Evolutionary conservation across 2,888 invertebrate genomes (phyloP).

Genomic region (Rutpela maculata): DNA sequence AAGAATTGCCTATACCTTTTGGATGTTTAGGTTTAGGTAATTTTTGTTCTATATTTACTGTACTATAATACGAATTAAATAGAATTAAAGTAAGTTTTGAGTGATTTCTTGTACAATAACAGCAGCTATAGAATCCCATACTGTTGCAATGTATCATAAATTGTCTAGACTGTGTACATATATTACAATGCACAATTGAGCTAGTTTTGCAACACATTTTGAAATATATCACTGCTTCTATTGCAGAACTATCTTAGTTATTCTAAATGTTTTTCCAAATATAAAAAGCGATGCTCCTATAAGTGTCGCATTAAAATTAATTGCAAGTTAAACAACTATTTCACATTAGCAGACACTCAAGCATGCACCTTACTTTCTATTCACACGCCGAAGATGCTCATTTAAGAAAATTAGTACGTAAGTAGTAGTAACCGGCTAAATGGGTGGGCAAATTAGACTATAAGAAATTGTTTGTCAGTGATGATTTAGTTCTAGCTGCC

Average conservation of each 20-base stretch:
- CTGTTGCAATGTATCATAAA: background rate
- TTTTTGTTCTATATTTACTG: too few species aligned
- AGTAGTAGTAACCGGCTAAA: conserved; percentile 24
- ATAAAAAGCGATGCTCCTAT: conserved; percentile 11
- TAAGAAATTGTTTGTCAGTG: conserved; percentile 30
- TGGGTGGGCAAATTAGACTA: conserved; percentile 37
- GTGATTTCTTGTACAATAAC: too few species aligned
- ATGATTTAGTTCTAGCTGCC: background rate
- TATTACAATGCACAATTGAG: conserved; percentile 19
- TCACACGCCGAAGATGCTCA: conserved; percentile 35
- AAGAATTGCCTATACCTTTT: too few species aligned
- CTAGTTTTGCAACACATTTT: conserved; percentile 27
- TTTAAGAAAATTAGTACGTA: conserved; percentile 35
- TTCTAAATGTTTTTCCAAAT: conserved; percentile 28
- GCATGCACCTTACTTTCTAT: conserved; percentile 32
- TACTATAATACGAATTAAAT: too few species aligned
- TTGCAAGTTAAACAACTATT: conserved; percentile 10
- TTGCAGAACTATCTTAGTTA: conserved; percentile 11
- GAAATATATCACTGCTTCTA: conserved; percentile 26
- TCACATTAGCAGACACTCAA: conserved; percentile 16
- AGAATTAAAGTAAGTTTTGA: too few species aligned
- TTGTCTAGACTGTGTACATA: conserved; percentile 10
- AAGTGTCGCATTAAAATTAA: conserved; percentile 21
- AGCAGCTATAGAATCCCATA: too few species aligned
- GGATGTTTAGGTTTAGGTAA: too few species aligned